phyloP scores from a whole-genome alignment of 2,888 invertebrate genomes.

The Mimachlamys varia region DNA sequence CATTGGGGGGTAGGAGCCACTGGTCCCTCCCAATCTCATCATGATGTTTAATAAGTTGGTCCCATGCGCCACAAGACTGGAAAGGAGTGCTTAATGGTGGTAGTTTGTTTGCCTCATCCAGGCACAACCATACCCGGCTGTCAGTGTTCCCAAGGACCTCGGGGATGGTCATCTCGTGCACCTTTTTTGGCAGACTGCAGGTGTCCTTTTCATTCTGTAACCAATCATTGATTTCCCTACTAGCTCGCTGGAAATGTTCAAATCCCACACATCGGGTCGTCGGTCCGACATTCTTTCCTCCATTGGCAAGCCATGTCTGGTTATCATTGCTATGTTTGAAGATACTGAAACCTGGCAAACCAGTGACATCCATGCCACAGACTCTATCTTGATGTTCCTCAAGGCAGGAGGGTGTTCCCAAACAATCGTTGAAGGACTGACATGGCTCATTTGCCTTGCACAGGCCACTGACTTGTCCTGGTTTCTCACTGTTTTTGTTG shows the following conservation, averaged over 20 bases:
- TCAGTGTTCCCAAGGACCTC: not conserved
- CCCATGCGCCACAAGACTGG: not conserved
- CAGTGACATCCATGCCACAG: not conserved
- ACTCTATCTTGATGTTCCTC: not conserved
- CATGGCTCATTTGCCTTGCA: constrained; percentile 52
- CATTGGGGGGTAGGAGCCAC: not conserved
- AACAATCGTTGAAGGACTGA: not conserved
- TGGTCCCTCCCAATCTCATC: not conserved
- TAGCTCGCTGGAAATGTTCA: not conserved
- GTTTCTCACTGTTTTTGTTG: not conserved
- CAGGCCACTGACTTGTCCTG: constrained; percentile 39
- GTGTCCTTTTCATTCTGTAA: not conserved
- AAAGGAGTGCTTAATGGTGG: not conserved
- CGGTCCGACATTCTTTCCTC: constrained; percentile 46
- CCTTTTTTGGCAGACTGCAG: not conserved
- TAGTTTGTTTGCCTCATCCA: not conserved
- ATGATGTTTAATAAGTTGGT: not conserved
- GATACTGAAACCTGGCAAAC: constrained; percentile 16
- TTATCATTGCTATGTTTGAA: constrained; percentile 34
- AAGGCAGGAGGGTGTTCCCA: constrained; percentile 15
- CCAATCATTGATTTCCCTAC: not conserved
- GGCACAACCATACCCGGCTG: not conserved
- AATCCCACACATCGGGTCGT: constrained; percentile 25
- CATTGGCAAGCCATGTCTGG: constrained; percentile 44
- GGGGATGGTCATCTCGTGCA: not conserved